Conservation (phyloP, 2,888 invertebrate genomes). For the Coecobrya sp. region DNA sequence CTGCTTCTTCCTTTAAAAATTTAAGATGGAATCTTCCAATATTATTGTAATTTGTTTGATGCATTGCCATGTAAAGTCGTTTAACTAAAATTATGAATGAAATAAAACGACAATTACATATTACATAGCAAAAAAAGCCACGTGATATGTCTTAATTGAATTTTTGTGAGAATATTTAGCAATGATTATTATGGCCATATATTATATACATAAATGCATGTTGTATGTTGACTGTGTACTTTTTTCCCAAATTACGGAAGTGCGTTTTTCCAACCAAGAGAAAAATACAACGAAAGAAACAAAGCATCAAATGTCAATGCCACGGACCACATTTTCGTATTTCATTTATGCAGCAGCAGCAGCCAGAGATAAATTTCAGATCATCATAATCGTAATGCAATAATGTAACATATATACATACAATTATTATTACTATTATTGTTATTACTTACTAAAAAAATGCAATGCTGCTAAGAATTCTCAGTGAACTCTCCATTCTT, state of each 20-base stretch:
- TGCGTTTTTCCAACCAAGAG: background rate
- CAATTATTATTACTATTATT: conserved; percentile 11
- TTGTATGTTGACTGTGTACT: background rate
- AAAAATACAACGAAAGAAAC: background rate
- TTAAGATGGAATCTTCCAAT: no score
- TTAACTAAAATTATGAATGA: no score
- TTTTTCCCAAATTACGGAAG: conserved; percentile 62
- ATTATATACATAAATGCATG: background rate
- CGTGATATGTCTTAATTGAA: no score
- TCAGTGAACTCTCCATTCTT: conserved; percentile 55
- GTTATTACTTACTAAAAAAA: conserved; percentile 5
- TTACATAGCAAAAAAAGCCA: no score
- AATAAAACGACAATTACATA: no score
- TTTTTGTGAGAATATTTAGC: conserved; percentile 25
- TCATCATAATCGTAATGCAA: conserved; percentile 17
- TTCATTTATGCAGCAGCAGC: background rate
- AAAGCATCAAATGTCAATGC: conserved; percentile 71
- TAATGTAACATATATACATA: background rate
- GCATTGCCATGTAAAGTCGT: no score
- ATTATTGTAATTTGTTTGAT: no score
- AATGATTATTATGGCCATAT: background rate
- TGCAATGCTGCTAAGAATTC: conserved; percentile 32
- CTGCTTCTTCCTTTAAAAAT: no score
- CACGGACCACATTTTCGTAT: conserved; percentile 61
- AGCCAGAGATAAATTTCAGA: background rate